Base-by-base conservation (phyloP, 1,140 invertebrate genomes). In the Drosophila tristis region DNA sequence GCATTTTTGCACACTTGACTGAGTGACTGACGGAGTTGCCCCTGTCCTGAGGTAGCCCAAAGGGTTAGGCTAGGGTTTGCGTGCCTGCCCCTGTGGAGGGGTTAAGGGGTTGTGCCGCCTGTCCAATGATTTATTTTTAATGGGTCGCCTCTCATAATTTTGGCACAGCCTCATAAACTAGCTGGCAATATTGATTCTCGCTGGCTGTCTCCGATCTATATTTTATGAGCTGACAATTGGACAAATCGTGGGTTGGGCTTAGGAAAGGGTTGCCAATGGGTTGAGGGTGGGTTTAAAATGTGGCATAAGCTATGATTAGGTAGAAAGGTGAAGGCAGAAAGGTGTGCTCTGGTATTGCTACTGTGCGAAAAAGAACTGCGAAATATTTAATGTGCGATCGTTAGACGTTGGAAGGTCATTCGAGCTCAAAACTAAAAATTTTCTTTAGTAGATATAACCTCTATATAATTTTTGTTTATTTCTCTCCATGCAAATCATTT, bases 1-100 rank as follows among this genome's bases (percentile, higher is more conserved):
- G 82, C 82, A 87, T 65, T 87, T 87, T 87, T 87, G 84, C 82
- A 87, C 82, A 87, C 82, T 87, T 87, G 82, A 87, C 82, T 87
- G 82, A 54, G 43, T 70, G 66, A 31, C 62, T 25, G 23, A 25
- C 23, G 23, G 20, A 20, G 54, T 48, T 64, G 44, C 45, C 45
- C 71, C 79, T 49, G 31, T 9, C 8, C 4, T 1, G 0, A 35
- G 8, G 78, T 75, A 76, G 74, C 74, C 16, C 53, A 65, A 86
- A 85, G 84, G 82, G 82, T 82, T 89, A 45, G 61, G 1, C 2
- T 20, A 20, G 25, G 54, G 35, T n/a, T 20, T 20, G 20, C 20
- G 20, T 20, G 20, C 20, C 20, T 62, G 57, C 44, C 31, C 44
- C 65, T 35, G 9, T 29, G 31, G 13, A 15, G 63, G 35, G 29